phyloP scores from a whole-genome alignment of 2,113 vertebrate species.

The Numenius arquata region DNA sequence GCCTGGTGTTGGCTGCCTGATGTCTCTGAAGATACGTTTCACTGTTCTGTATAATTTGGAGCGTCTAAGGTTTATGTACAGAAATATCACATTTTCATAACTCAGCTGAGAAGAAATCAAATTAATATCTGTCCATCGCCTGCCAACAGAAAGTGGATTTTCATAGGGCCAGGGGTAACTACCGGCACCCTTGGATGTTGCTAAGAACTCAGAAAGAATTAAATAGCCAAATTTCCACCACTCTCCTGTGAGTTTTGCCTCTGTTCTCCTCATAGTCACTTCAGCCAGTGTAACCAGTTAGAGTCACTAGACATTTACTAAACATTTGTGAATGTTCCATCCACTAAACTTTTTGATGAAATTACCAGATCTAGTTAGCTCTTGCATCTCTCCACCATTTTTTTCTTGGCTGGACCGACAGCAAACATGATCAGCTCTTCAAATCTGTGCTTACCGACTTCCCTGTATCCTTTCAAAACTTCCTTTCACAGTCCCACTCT shows the following conservation, averaged over 20 bases:
- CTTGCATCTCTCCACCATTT: background rate
- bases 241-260: background rate
- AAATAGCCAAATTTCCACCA: background rate
- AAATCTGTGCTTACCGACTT: background rate
- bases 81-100: background rate
- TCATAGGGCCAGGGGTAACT: background rate
- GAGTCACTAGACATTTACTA: background rate
- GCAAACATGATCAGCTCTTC: background rate
- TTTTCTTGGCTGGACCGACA: background rate
- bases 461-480: background rate
- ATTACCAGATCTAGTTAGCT: background rate
- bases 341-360: background rate
- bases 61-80: background rate
- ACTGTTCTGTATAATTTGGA: background rate
- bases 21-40: slow-evolving; percentile 5
- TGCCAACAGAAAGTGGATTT: background rate
- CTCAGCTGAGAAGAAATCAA: background rate
- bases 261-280: background rate
- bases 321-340: background rate
- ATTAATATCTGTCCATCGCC: background rate
- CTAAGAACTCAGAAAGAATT: background rate
- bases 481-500: background rate
- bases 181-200: background rate
- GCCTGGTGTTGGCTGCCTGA: background rate
- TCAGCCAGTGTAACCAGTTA: background rate